Base-by-base conservation (phyloP, 2,888 invertebrate genomes). In the Beris morrisii region DNA sequence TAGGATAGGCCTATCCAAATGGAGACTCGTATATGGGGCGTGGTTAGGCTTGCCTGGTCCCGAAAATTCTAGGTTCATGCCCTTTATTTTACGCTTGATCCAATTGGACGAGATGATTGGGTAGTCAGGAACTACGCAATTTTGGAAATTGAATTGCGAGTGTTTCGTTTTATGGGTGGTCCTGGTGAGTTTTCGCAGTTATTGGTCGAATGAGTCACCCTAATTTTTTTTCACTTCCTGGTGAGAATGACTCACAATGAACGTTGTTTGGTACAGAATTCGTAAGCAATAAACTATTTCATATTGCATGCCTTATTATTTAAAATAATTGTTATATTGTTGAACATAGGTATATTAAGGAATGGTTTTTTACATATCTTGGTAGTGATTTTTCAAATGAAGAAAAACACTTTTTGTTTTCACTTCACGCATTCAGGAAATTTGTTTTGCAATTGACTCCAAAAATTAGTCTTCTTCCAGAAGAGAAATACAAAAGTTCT, bases 191-290 rank as follows among this genome's bases (percentile, higher is more conserved):
- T 13, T 9, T 43, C 13, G 43, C 32, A 38, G 4, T 38, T 15
- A 61, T 61, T 61, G 61, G 61, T 43, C 50, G 6, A 43, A 43
- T 61, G 61, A 61, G 22, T 61, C 61, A 61, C 52, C 50, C 31
- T 61, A n/a, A 52, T 61, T 61, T 61, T 59, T 61, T 28, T 13
- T 5, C 3, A 45, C 32, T 31, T 38, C 9, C 12, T n/a, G 12
- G 30, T 54, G 4, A 32, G 4, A 32, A 32, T 54, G 54, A 54
- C 13, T 54, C 54, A 54, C 32, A 32, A 32, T 30, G 32, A 54
- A n/a, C 7, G 11, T 31, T 9, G 12, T 50, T 13, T 50, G 3
- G 9, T 3, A 44, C n/a, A 2, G 9, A 9, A 44, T n/a, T 44
- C 44, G 44, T 12, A 12, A n/a, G 44, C 44, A n/a, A 44, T 44